Evolutionary conservation across 2,888 invertebrate genomes (phyloP).

Genomic region (Amphipyra berbera): DNA sequence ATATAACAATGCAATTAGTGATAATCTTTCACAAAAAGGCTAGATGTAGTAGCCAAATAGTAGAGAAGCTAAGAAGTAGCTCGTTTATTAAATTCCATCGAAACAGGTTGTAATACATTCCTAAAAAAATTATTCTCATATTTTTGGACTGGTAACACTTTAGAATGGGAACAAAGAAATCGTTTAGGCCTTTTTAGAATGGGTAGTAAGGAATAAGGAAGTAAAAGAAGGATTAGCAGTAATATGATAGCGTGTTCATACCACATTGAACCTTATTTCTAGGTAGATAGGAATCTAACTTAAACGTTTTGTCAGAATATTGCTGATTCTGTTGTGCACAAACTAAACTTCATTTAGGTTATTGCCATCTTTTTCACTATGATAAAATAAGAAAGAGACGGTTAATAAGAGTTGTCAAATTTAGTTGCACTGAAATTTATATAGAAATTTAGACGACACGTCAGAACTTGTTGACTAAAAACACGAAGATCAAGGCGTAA

Average conservation of each 20-base stretch:
- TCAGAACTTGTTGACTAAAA: no score
- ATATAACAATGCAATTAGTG: constrained; percentile 8
- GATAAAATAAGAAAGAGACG: no score
- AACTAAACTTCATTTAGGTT: no score
- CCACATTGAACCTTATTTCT: constrained; percentile 25
- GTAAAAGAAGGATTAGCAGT: constrained; percentile 10
- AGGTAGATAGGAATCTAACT: background rate
- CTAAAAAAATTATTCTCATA: constrained; percentile 55
- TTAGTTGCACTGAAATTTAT: no score
- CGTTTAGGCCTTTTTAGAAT: constrained; percentile 22
- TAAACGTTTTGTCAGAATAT: no score
- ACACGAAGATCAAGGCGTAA: no score
- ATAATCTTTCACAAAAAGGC: constrained; percentile 3
- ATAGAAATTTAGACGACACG: no score
- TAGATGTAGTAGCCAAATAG: background rate
- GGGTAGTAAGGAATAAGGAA: constrained; percentile 10
- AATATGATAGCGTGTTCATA: constrained; percentile 10
- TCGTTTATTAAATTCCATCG: constrained; percentile 5
- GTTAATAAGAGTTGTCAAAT: no score
- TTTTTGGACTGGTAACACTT: constrained; percentile 61
- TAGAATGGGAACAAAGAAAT: constrained; percentile 25
- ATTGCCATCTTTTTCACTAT: no score
- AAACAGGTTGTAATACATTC: constrained; percentile 65
- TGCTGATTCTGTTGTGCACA: no score
- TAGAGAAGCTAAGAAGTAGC: background rate